Evolutionary conservation across 2,113 vertebrate genomes (phyloP).

Genomic region (Oncorhynchus tshawytscha): DNA sequence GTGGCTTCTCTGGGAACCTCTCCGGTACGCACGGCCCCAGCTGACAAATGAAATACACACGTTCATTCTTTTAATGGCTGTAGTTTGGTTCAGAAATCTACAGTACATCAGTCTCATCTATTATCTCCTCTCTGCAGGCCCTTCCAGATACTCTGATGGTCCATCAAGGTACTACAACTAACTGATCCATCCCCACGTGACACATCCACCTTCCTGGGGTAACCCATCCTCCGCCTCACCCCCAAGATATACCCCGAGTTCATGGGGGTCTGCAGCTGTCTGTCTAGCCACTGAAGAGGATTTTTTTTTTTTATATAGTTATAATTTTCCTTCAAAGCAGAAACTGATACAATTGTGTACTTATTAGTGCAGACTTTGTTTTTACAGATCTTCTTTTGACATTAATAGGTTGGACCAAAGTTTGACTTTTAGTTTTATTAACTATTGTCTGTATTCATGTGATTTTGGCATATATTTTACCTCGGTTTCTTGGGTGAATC

Average conservation of each 20-base stretch:
- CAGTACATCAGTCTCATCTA: too few relatives aligned
- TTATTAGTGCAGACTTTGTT: neutral
- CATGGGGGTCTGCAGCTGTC: neutral
- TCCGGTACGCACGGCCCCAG: constrained; percentile 34
- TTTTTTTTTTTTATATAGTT: neutral
- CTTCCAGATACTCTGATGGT: constrained; percentile 49
- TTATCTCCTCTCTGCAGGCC: constrained; percentile 50
- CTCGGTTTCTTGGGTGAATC: neutral
- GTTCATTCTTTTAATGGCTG: too few relatives aligned
- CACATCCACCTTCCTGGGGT: neutral
- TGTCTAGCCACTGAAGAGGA: neutral
- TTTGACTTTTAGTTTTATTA: constrained; percentile 1
- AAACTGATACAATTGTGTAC: neutral
- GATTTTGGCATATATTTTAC: neutral
- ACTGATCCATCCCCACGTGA: constrained; percentile 7
- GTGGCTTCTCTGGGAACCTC: constrained; percentile 42
- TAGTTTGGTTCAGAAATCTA: too few relatives aligned
- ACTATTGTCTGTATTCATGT: neutral
- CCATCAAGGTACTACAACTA: constrained; percentile 64
- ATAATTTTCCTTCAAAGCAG: neutral
- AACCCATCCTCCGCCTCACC: neutral
- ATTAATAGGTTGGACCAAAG: neutral
- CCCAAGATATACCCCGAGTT: neutral
- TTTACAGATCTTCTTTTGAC: neutral
- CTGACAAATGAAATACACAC: too few relatives aligned